These are phyloP conservation scores for Eurystomus gularis DNA, from an alignment of 2,113 vertebrate genomes.

Conservation along the genomic window DNA sequence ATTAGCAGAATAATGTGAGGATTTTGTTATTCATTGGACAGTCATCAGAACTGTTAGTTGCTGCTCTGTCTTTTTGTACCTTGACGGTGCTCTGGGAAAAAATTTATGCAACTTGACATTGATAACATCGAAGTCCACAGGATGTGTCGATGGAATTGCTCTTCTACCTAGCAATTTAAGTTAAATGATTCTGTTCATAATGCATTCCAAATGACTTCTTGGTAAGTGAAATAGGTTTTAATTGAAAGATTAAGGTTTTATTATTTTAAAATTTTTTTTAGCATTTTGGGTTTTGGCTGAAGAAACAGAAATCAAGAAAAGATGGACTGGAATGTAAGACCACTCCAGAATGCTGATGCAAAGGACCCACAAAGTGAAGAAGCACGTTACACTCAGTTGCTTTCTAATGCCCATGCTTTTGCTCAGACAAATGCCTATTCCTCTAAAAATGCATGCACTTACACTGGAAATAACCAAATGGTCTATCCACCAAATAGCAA, in stretches of 20 bases:
- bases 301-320: background rate
- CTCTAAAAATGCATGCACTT: slow-evolving; percentile 34
- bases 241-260: background rate
- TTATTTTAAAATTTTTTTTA: background rate
- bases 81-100: background rate
- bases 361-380: background rate
- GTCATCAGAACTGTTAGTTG: background rate
- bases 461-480: slow-evolving; percentile 33
- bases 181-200: background rate
- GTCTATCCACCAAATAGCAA: background rate
- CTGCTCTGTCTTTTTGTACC: background rate
- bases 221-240: background rate
- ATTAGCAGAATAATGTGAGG: background rate
- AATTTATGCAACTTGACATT: background rate
- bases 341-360: background rate
- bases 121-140: rapidly evolving
- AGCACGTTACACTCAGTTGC: background rate
- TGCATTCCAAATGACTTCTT: background rate
- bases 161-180: background rate
- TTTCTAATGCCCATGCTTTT: background rate
- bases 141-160: background rate
- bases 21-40: background rate
- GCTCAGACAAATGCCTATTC: background rate
- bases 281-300: slow-evolving; percentile 14
- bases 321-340: slow-evolving; percentile 75